Evolutionary conservation across 2,113 vertebrate genomes (phyloP).

Genomic region (Chinchilla lanigera): DNA sequence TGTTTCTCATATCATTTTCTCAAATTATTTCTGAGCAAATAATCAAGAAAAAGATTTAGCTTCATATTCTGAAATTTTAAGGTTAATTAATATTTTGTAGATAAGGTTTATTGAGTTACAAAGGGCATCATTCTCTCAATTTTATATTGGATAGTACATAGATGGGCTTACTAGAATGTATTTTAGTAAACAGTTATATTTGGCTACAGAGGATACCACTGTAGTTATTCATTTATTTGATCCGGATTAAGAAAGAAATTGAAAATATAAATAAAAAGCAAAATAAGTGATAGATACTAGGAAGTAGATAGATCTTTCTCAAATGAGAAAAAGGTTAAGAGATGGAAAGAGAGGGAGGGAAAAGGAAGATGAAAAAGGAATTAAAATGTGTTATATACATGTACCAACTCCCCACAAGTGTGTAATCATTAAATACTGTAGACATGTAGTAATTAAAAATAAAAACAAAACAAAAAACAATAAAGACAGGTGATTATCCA

Average conservation of each 20-base stretch:
- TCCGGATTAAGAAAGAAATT: not conserved
- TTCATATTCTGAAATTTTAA: not conserved
- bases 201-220: not conserved
- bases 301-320: not conserved
- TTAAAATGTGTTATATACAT: not conserved
- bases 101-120: not conserved
- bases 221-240: not conserved
- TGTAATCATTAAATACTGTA: not conserved
- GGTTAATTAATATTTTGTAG: not conserved
- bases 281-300: not conserved
- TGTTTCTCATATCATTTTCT: not conserved
- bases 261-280: not conserved
- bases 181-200: not conserved
- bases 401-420: not conserved
- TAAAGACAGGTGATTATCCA: not conserved
- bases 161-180: not conserved
- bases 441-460: not conserved
- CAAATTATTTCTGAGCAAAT: not conserved
- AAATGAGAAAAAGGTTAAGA: not conserved
- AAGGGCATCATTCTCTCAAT: not conserved
- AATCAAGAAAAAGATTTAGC: not conserved
- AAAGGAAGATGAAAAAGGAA: not conserved
- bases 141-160: not conserved
- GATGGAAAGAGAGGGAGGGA: not conserved
- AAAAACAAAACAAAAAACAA: not conserved